Evolutionary conservation across 2,888 invertebrate genomes (phyloP).

Genomic region (Ochropleura plecta): DNA sequence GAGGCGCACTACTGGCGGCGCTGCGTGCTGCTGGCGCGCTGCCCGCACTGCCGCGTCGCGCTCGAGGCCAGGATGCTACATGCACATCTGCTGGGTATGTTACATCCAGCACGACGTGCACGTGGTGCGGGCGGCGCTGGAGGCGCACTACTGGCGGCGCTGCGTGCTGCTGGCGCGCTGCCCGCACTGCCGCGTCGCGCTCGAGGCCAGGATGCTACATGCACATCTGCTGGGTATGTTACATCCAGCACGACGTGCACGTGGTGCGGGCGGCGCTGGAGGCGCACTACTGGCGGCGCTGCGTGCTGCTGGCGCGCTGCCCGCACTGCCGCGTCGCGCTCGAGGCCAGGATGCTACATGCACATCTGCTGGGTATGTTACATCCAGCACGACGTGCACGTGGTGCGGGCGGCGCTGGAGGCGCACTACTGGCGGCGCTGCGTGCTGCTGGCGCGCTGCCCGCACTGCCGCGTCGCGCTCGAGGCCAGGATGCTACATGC

Average conservation of each 20-base stretch:
- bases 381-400: conserved; percentile 85
- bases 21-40: conserved; percentile 97
- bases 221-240: conserved; percentile 93
- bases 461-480: conserved; percentile 96
- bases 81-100: conserved; percentile 93
- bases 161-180: conserved; percentile 98
- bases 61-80: conserved; percentile 96
- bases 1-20: conserved; percentile 98
- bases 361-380: conserved; percentile 93
- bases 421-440: conserved; percentile 98
- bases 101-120: no score
- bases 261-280: no score
- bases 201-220: conserved; percentile 96
- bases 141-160: conserved; percentile 97
- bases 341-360: conserved; percentile 95
- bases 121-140: conserved; percentile 96
- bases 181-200: conserved; percentile 96
- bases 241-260: no score
- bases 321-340: conserved; percentile 97
- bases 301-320: conserved; percentile 97
- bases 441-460: conserved; percentile 97
- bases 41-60: conserved; percentile 97
- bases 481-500: conserved; percentile 96
- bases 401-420: no score
- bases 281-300: conserved; percentile 97